phyloP scores from a whole-genome alignment of 2,888 invertebrate genomes.

The Caenorhabditis macrosperma region DNA sequence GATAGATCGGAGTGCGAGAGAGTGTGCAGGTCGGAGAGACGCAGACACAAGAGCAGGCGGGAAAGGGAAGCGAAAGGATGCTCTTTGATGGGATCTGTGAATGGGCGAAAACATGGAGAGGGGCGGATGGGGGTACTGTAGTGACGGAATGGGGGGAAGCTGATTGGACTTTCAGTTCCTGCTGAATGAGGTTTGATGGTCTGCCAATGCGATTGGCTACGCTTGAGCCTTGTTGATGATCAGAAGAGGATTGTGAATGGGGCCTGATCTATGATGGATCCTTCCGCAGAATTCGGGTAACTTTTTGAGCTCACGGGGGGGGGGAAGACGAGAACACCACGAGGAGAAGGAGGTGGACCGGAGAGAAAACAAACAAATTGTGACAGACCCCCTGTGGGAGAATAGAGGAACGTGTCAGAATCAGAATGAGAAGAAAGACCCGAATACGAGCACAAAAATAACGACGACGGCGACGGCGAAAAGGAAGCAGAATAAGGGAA shows the following conservation, averaged over 20 bases:
- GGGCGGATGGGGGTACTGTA: constrained; percentile 3
- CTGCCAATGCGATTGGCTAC: constrained; percentile 11
- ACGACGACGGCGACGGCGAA: too few species aligned
- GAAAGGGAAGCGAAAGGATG: constrained; percentile 24
- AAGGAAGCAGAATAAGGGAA: constrained; percentile 9
- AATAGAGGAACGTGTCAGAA: constrained; percentile 18
- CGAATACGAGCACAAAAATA: constrained; percentile 7
- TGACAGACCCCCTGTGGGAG: constrained; percentile 8
- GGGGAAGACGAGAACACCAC: too few species aligned
- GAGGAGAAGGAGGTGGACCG: too few species aligned
- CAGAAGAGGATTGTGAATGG: constrained; percentile 14
- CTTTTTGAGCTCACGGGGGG: not conserved
- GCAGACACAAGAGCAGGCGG: constrained; percentile 27
- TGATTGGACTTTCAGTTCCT: constrained; percentile 22
- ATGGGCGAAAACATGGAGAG: constrained; percentile 16
- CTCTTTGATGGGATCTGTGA: constrained; percentile 43
- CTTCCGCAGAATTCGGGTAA: not conserved
- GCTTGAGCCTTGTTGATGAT: not conserved
- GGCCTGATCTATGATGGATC: not conserved
- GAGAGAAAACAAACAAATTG: not conserved
- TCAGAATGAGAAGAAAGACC: constrained; percentile 12
- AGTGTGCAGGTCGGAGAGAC: constrained; percentile 14
- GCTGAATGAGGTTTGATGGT: constrained; percentile 1
- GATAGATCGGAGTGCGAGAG: constrained; percentile 33
- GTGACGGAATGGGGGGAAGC: not conserved